phyloP scores from a whole-genome alignment of 1,140 invertebrate species.

The Tachypleus tridentatus region DNA sequence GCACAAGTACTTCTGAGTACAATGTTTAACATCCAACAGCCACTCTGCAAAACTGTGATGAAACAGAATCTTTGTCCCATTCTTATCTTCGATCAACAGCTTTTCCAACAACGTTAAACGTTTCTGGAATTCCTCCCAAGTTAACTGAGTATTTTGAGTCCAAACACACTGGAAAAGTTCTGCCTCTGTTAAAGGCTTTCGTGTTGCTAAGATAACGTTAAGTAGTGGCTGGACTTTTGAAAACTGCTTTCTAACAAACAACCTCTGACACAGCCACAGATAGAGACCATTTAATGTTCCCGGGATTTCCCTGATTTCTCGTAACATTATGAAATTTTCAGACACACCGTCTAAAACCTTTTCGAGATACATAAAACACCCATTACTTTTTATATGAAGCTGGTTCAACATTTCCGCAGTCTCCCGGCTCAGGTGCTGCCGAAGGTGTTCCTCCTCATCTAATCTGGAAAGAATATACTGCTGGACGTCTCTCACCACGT shows the following conservation, averaged over 20 bases:
- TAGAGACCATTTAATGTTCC: slow-evolving; percentile 90
- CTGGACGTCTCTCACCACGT: slow-evolving; percentile 74
- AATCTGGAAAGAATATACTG: slow-evolving; percentile 84
- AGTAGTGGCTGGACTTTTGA: slow-evolving; percentile 70
- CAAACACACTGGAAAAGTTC: slow-evolving; percentile 65
- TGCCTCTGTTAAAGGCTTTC: slow-evolving; percentile 64
- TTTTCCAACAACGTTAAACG: slow-evolving; percentile 63
- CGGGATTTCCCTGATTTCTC: slow-evolving; percentile 76
- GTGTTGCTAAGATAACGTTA: slow-evolving; percentile 74
- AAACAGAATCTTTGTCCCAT: slow-evolving; percentile 54
- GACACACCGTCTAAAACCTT: slow-evolving; percentile 84
- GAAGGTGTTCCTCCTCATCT: slow-evolving; percentile 63
- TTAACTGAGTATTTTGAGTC: slow-evolving; percentile 64
- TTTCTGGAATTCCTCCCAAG: slow-evolving; percentile 70
- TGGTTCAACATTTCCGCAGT: slow-evolving; percentile 91
- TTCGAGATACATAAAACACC: slow-evolving; percentile 86
- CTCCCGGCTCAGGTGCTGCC: slow-evolving; percentile 65
- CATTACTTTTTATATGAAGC: slow-evolving; percentile 90
- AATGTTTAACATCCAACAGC: slow-evolving; percentile 91
- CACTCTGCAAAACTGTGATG: slow-evolving; percentile 89
- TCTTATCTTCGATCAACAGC: slow-evolving; percentile 48
- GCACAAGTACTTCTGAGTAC: slow-evolving; percentile 85
- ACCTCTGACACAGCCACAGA: slow-evolving; percentile 82
- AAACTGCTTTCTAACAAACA: slow-evolving; percentile 79
- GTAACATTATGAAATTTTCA: slow-evolving; percentile 78